Evolutionary conservation across 1,140 invertebrate species (phyloP).

Genomic region (Drosophila pruinosa): DNA sequence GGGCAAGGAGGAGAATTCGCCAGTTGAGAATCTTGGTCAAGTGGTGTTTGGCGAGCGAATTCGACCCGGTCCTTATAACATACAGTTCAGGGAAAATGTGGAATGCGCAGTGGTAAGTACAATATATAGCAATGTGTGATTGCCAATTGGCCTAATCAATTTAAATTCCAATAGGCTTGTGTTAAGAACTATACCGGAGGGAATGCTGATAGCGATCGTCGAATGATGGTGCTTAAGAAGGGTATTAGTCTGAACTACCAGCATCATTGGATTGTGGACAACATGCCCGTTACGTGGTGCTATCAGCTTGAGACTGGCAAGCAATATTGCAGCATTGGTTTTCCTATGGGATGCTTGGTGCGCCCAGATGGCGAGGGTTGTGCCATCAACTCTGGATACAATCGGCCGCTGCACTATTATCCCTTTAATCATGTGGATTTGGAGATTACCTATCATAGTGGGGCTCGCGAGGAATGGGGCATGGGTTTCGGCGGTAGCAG

Average conservation of each 20-base stretch:
- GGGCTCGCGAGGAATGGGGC: constrained; percentile 92
- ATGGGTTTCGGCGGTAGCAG: constrained; percentile 89
- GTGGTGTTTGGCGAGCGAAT: constrained; percentile 99
- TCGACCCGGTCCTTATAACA: constrained; percentile 94
- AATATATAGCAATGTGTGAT: not conserved
- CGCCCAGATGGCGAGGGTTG: constrained; percentile 81
- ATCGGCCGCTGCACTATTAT: constrained; percentile 90
- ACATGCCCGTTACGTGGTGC: constrained; percentile 99
- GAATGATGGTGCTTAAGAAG: constrained; percentile 92
- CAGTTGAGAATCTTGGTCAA: constrained; percentile 98
- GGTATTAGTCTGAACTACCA: constrained; percentile 99
- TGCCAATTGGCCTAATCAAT: not conserved
- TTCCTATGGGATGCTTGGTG: constrained; percentile 98
- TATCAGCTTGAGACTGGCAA: constrained; percentile 90
- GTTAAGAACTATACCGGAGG: constrained; percentile 88
- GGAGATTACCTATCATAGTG: constrained; percentile 95
- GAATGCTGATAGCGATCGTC: constrained; percentile 86
- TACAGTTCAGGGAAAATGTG: constrained; percentile 89
- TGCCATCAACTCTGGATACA: constrained; percentile 84
- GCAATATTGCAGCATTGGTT: constrained; percentile 96
- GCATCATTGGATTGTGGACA: constrained; percentile 99
- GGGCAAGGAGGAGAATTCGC: constrained; percentile 89
- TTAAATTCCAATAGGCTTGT: constrained; percentile 83
- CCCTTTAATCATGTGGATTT: constrained; percentile 99
- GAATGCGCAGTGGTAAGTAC: constrained; percentile 86